Evolutionary conservation across 2,797 vertebrate genomes (phyloP), one percentile per base, ranked within the genome.

Genomic region (Neosalanx taihuensis): DNA sequence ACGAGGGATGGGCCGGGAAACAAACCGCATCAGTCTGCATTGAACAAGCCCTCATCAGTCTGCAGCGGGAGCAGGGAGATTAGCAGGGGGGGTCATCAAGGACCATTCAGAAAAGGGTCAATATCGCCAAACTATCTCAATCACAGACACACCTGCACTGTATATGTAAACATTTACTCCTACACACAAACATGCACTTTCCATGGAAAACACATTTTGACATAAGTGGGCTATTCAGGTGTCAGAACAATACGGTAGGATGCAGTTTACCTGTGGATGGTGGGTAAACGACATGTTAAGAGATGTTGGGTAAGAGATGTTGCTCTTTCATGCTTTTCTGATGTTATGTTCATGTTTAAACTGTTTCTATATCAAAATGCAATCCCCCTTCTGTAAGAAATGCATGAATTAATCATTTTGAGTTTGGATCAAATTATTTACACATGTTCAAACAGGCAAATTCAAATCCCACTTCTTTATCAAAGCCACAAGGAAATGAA

Each of bases 1-100:
- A 35, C 2, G n/a, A 75, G 20, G 64, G 74, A 61, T 72, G 79
- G 60, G 81, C 72, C 73, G 73, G 71, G 79, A 68, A 67, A 72
- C 41, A 71, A 76, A 83, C 78, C 70, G 72, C 83, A 81, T 78
- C 77, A 77, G 67, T 71, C 53, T 74, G 59, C 35, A 56, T 10
- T 73, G 73, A 84, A 83, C 79, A 83, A 79, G 81, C 82, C 77
- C 72, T 72, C 49, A 64, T 71, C 74, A 70, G 70, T 77, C 64
- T 73, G 67, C 58, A 67, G 9, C 35, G 67, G 62, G 35, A 37
- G 17, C 51, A 17, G 15, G 33, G 69, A 74, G 56, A 75, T 66
- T 65, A 69, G 59, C 51, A 35, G 61, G 15, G 35, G 18, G 37
- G 68, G 29, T 56, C 65, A 59, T 23, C 46, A 61, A 73, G 51